Evolutionary conservation across 2,113 vertebrate species (phyloP).

Genomic region (Microtus ochrogaster): DNA sequence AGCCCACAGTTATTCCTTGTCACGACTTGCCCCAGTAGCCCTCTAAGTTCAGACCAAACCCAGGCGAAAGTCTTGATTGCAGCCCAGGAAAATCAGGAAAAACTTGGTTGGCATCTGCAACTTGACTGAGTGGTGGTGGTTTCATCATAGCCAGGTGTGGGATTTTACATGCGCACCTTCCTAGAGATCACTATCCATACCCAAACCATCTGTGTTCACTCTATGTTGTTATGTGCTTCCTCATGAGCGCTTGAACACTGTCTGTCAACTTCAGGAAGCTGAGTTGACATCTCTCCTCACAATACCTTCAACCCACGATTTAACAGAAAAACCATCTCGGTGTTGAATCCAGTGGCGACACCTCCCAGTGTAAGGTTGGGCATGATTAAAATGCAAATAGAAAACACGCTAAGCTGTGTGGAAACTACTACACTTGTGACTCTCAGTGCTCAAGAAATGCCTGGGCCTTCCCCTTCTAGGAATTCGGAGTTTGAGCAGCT

Average conservation of each 20-base stretch:
- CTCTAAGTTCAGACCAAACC: neutral
- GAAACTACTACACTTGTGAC: neutral
- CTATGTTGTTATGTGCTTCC: neutral
- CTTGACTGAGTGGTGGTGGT: neutral
- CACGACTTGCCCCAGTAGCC: neutral
- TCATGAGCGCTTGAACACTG: neutral
- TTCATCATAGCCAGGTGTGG: conserved; percentile 18
- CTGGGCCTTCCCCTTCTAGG: neutral
- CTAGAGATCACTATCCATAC: conserved; percentile 10
- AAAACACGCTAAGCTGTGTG: neutral
- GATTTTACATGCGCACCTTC: neutral
- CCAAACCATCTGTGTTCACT: neutral
- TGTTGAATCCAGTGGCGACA: conserved; percentile 11
- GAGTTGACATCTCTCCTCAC: neutral
- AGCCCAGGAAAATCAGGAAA: neutral
- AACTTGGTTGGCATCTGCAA: neutral
- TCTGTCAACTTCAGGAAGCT: neutral
- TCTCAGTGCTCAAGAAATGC: neutral
- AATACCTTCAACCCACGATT: neutral
- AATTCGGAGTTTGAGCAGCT: neutral
- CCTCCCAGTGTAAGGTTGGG: neutral
- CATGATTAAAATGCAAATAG: neutral
- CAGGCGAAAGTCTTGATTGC: conserved; percentile 65
- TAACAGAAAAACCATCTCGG: neutral
- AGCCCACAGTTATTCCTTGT: neutral